Evolutionary conservation across 2,113 vertebrate genomes (phyloP), one percentile per base, ranked within the genome.

Genomic region (Atrichornis clamosus): DNA sequence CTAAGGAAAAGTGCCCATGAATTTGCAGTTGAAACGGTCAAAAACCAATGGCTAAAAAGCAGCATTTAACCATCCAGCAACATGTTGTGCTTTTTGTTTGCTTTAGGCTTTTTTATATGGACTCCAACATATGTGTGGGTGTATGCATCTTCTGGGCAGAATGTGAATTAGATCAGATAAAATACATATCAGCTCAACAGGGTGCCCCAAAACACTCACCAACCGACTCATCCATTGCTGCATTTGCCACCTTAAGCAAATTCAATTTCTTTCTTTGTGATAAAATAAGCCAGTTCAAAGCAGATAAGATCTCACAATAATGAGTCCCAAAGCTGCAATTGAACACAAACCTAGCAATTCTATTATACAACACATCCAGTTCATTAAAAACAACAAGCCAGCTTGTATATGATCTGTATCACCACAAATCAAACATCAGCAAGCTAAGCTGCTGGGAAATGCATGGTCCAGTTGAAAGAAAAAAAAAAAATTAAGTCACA

Each of bases 361-460:
- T 70, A 89, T 94, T 98, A 97, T 73, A 87, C 52, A 96, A 90
- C 75, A 96, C 74, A 96, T 89, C 50, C 94, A 96, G 90, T 90
- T 98, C 97, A 97, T 98, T 98, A 98, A 97, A 98, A 96, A 90
- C 78, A 96, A 95, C 81, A 96, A 97, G 59, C 52, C 95, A 93
- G 69, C 69, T 92, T 96, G 83, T 96, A 85, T 93, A 87, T 94
- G 91, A 97, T 95, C 94, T 96, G 37, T 87, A 96, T 97, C 87
- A 64, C 64, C 62, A 94, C 95, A 97, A 96, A 97, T 97, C 96
- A 97, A 96, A 96, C 93, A 94, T 84, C 96, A 94, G 83, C 87
- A 97, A 95, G 96, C 87, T 87, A 96, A 97, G 73, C 93, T 96
- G 88, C 73, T 84, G 92, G 75, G 64, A 96, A 97, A 94, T 72